phyloP scores from a whole-genome alignment of 2,797 vertebrate genomes.

The Gephyroberyx darwinii region DNA sequence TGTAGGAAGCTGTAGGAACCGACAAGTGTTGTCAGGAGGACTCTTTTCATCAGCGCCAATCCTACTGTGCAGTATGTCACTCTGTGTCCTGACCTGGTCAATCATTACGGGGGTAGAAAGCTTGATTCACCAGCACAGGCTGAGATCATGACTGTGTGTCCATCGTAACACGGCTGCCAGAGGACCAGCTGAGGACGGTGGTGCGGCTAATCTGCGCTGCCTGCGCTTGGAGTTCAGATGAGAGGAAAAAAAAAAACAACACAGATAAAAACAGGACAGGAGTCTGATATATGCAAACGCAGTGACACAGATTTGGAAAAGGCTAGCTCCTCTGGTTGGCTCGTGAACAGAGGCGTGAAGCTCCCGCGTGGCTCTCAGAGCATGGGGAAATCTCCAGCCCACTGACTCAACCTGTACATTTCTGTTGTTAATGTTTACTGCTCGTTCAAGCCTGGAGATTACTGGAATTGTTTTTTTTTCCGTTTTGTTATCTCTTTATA shows the following conservation, averaged over 20 bases:
- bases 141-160: constrained; percentile 60
- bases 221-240: constrained; percentile 63
- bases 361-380: constrained; percentile 86
- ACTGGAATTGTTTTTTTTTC: constrained; percentile 86
- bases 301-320: constrained; percentile 81
- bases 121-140: constrained; percentile 66
- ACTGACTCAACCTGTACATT: constrained; percentile 97
- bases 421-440: constrained; percentile 99
- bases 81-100: constrained; percentile 65
- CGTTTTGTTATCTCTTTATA: constrained; percentile 65
- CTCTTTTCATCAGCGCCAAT: constrained; percentile 69
- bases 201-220: constrained; percentile 72
- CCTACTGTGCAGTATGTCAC: constrained; percentile 58
- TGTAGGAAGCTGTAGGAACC: constrained; percentile 51
- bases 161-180: constrained; percentile 63
- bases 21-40: constrained; percentile 65
- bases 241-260: constrained; percentile 37
- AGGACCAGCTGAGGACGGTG: constrained; percentile 70
- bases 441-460: constrained; percentile 97
- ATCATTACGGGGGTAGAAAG: constrained; percentile 52
- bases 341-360: constrained; percentile 91
- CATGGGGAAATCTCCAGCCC: constrained; percentile 91
- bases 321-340: constrained; percentile 81
- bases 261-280: constrained; percentile 70
- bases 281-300: constrained; percentile 86